phyloP scores from a whole-genome alignment of 2,888 invertebrate genomes.

The Macropis europaea region DNA sequence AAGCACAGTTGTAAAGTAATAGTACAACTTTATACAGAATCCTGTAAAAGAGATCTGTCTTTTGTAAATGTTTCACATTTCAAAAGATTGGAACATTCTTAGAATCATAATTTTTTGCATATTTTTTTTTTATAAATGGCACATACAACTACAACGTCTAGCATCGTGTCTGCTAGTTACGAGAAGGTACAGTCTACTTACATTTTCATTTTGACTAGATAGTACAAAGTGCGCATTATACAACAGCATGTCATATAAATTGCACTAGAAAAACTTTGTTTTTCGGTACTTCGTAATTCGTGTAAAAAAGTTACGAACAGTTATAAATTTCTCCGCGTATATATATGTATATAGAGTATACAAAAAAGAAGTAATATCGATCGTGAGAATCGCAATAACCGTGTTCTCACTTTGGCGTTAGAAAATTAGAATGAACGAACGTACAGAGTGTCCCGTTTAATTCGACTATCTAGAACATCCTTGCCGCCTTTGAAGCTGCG shows the following conservation, averaged over 20 bases:
- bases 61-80: conserved; percentile 13
- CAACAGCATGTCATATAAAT: conserved; percentile 41
- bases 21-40: neutral
- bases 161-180: conserved; percentile 7
- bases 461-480: too few relatives aligned
- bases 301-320: conserved; percentile 52
- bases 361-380: conserved; percentile 38
- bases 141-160: conserved; percentile 2
- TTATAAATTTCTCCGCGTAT: conserved; percentile 34
- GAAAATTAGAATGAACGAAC: conserved; percentile 16
- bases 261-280: conserved; percentile 40
- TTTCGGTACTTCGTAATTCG: too few relatives aligned
- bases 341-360: conserved; percentile 25
- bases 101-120: neutral
- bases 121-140: conserved; percentile 6
- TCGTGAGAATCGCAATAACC: conserved; percentile 22
- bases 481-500: too few relatives aligned
- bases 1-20: conserved; percentile 7
- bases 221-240: conserved; percentile 30
- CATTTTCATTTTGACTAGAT: conserved; percentile 26
- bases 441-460: too few relatives aligned
- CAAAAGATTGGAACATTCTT: neutral
- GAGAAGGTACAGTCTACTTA: conserved; percentile 8
- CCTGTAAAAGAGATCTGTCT: conserved; percentile 4
- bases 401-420: conserved; percentile 17